phyloP scores from a whole-genome alignment of 2,113 vertebrate species.

The Junco hyemalis region DNA sequence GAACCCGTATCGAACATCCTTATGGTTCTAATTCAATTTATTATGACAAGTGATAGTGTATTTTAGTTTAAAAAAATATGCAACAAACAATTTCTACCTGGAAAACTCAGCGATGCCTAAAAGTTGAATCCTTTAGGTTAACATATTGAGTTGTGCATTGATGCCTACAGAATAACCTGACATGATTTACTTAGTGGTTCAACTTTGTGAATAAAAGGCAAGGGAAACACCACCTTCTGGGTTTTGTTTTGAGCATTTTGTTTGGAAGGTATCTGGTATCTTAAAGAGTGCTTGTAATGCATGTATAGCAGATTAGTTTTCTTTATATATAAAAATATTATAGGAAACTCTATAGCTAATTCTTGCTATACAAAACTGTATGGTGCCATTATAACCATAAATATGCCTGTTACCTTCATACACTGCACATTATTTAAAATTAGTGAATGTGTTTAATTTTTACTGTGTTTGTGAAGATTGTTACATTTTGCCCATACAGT shows the following conservation, averaged over 20 bases:
- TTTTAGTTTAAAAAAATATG: background rate
- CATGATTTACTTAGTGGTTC: background rate
- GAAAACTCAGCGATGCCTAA: background rate
- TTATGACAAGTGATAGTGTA: background rate
- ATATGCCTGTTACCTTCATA: background rate
- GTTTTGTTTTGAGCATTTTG: background rate
- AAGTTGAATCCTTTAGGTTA: background rate
- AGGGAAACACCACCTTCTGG: background rate
- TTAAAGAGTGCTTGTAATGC: background rate
- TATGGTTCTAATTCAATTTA: background rate
- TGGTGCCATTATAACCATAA: background rate
- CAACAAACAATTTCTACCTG: background rate
- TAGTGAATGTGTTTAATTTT: background rate
- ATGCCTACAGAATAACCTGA: background rate
- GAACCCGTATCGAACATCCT: background rate
- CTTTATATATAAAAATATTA: background rate
- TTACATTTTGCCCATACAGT: background rate
- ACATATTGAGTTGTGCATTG: background rate
- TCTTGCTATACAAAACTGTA: background rate
- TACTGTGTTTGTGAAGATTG: background rate
- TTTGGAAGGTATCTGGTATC: background rate
- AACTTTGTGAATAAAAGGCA: background rate
- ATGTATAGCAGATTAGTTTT: background rate
- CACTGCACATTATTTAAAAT: background rate
- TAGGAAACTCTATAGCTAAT: background rate